A percentile compares a stretch with the other conserved stretches of the same genome.
These are phyloP conservation scores for Dicyrtomina minuta DNA, from an alignment of 2,888 invertebrate genomes.

Conservation along the genomic window DNA sequence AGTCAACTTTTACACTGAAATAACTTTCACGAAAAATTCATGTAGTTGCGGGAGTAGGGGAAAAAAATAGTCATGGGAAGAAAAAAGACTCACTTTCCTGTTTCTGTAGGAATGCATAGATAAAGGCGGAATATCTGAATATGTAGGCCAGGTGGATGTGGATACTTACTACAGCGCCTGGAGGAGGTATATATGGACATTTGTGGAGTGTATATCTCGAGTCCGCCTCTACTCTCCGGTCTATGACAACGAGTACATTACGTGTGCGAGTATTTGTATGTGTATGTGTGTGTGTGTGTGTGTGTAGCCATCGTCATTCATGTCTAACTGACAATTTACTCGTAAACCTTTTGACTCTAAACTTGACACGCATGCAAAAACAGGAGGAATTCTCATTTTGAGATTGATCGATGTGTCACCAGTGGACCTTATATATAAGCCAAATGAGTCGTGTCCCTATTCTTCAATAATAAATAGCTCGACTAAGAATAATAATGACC, in stretches of 20 bases:
- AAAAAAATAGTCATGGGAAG: no score
- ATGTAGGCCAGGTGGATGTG: no score
- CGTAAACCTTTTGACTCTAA: conserved; percentile 25
- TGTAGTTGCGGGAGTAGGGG: not conserved
- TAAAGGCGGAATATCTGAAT: not conserved
- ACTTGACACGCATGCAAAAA: conserved; percentile 13
- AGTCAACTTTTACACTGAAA: conserved; percentile 13
- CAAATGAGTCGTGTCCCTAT: conserved; percentile 21
- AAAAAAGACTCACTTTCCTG: not conserved
- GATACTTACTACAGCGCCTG: not conserved
- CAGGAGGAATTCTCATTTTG: conserved; percentile 1
- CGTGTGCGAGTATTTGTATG: not conserved
- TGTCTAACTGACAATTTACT: conserved; percentile 30
- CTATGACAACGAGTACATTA: not conserved
- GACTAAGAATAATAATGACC: conserved; percentile 16
- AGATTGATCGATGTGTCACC: conserved; percentile 27
- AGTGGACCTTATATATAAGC: conserved; percentile 10
- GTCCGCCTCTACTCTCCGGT: not conserved
- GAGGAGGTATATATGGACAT: not conserved
- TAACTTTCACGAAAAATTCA: conserved; percentile 5
- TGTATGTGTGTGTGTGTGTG: conserved; percentile 7
- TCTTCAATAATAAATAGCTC: conserved; percentile 22
- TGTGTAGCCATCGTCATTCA: conserved; percentile 19
- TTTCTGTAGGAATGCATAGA: not conserved
- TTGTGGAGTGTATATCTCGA: not conserved